Conservation (phyloP, 2,888 invertebrate genomes). For the Macrophya alboannulata region DNA sequence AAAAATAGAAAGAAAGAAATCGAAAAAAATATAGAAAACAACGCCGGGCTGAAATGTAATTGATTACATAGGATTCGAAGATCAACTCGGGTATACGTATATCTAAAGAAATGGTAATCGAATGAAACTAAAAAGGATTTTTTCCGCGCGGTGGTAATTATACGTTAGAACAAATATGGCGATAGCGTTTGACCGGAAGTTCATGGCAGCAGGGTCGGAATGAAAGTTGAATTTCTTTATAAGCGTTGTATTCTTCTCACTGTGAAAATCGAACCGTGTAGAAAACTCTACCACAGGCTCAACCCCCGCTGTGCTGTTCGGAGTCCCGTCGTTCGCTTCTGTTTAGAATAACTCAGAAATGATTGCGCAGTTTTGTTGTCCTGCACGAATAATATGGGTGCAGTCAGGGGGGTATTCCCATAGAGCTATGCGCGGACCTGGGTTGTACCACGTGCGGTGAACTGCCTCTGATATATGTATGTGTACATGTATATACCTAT, state of each 20-base stretch:
- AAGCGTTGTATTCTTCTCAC: not conserved
- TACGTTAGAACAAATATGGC: no score
- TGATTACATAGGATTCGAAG: not conserved
- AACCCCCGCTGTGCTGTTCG: not conserved
- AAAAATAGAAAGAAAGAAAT: not conserved
- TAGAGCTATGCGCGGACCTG: not conserved
- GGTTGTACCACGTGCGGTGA: slow-evolving; percentile 35
- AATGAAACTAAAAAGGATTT: not conserved
- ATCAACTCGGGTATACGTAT: not conserved
- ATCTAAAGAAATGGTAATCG: not conserved
- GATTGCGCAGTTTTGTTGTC: slow-evolving; percentile 37
- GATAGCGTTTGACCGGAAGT: slow-evolving; percentile 10
- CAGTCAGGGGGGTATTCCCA: not conserved
- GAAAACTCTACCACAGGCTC: not conserved
- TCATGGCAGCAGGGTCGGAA: not conserved
- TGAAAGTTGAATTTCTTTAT: slow-evolving; percentile 9
- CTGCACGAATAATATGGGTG: slow-evolving; percentile 14
- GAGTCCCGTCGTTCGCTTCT: not conserved
- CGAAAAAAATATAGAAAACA: not conserved
- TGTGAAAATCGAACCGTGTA: not conserved
- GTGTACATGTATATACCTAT: not conserved
- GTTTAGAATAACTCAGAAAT: slow-evolving; percentile 48
- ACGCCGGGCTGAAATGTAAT: not conserved
- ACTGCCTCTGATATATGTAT: slow-evolving; percentile 8
- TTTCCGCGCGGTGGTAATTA: no score